These are phyloP conservation scores for Brachypodius melanocephalos DNA, from an alignment of 2,113 vertebrate genomes.

Conservation along the genomic window DNA sequence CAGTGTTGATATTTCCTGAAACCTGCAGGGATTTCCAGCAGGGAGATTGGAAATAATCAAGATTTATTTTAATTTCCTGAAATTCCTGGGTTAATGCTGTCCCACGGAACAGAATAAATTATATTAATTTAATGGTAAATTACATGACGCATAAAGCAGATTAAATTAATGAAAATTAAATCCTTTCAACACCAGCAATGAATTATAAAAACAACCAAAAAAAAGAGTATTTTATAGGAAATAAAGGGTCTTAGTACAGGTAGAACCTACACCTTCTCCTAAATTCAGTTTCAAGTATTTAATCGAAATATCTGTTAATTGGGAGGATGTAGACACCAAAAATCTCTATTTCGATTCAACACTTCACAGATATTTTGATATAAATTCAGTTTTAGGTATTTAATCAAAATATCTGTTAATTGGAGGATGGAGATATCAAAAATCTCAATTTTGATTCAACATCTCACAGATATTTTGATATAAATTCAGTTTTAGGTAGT, in stretches of 20 bases:
- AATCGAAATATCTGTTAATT: not conserved
- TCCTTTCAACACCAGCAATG: not conserved
- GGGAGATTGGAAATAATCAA: not conserved
- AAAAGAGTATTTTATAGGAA: not conserved
- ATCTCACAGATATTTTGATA: no score
- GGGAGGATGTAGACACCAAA: no score
- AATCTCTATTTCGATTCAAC: no score
- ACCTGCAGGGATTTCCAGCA: not conserved
- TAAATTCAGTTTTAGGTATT: no score
- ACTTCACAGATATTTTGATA: no score
- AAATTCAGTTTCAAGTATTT: not conserved
- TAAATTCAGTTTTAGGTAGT: no score
- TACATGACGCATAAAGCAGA: not conserved
- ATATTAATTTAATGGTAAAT: not conserved
- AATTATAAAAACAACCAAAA: not conserved
- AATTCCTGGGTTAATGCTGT: not conserved
- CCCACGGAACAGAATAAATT: fast-evolving
- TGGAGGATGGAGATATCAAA: no score
- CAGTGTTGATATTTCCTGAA: not conserved
- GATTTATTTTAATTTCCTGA: not conserved
- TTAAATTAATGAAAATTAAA: not conserved
- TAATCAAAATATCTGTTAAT: no score
- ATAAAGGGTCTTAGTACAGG: not conserved
- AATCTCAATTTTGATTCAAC: no score
- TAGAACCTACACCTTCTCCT: not conserved